Conservation (phyloP, 2,797 vertebrate species). For the Halcyon badia region DNA sequence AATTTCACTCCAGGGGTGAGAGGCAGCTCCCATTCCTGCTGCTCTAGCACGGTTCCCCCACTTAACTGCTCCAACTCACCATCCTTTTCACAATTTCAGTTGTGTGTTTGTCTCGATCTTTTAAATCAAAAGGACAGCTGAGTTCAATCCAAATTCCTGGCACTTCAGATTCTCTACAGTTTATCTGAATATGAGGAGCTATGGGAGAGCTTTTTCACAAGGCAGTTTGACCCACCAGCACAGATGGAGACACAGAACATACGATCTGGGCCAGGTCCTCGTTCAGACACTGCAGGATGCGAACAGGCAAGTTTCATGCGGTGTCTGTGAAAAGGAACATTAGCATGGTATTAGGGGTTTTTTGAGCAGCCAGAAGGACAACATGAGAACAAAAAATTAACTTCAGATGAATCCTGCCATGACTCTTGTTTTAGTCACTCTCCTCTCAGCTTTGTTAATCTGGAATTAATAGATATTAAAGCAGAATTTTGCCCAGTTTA, state of each 20-base stretch:
- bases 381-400: background rate
- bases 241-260: background rate
- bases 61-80: background rate
- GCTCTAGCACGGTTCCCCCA: accelerated
- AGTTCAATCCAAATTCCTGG: background rate
- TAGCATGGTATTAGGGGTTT: background rate
- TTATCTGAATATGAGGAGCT: background rate
- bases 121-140: background rate
- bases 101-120: background rate
- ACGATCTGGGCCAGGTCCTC: background rate
- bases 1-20: background rate
- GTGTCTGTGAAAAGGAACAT: slow-evolving; percentile 1
- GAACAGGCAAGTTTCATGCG: background rate
- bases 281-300: background rate
- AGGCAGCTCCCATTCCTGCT: background rate
- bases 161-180: background rate
- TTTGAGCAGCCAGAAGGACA: background rate
- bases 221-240: slow-evolving; percentile 41
- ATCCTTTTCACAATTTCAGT: background rate
- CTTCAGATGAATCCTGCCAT: background rate
- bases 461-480: background rate
- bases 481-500: background rate
- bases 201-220: background rate
- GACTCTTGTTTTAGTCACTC: background rate
- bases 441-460: background rate